A percentile compares a stretch with the other conserved stretches of the same genome.
phyloP scores from a whole-genome alignment of 2,113 vertebrate genomes.

The Taurulus bubalis region DNA sequence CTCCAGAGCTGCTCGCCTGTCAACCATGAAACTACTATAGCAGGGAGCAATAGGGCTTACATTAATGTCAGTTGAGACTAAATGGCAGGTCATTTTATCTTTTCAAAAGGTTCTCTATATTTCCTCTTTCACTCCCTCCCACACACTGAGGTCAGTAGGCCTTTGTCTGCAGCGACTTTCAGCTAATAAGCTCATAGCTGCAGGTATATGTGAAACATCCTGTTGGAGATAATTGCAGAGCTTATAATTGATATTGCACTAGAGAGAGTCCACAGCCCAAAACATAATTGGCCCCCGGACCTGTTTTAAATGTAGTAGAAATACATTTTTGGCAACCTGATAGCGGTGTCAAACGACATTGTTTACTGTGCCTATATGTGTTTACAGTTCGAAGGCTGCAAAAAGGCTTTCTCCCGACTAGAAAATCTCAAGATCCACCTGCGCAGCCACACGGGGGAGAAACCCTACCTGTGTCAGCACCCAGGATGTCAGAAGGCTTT shows the following conservation, averaged over 20 bases:
- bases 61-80: slow-evolving; percentile 16
- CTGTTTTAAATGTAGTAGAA: slow-evolving; percentile 16
- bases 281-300: not conserved
- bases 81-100: slow-evolving; percentile 13
- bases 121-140: slow-evolving; percentile 27
- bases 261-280: not conserved
- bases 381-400: slow-evolving; percentile 94
- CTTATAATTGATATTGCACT: not conserved
- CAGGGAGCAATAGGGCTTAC: not conserved
- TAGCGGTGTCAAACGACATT: not conserved
- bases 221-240: not conserved
- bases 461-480: slow-evolving; percentile 94
- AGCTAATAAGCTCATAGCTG: slow-evolving; percentile 22
- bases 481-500: slow-evolving; percentile 96
- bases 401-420: slow-evolving; percentile 96
- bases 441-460: slow-evolving; percentile 96
- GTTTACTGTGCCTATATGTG: slow-evolving; percentile 14
- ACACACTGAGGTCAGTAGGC: slow-evolving; percentile 44
- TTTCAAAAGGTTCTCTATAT: slow-evolving; percentile 23
- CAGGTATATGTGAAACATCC: not conserved
- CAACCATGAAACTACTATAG: not conserved
- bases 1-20: not conserved
- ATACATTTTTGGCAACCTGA: not conserved
- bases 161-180: slow-evolving; percentile 33
- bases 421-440: slow-evolving; percentile 99